Percentiles rank a stretch among this genome's conserved stretches.
Conservation (phyloP, 2,888 invertebrate species). For the Cephus nigrinus region DNA sequence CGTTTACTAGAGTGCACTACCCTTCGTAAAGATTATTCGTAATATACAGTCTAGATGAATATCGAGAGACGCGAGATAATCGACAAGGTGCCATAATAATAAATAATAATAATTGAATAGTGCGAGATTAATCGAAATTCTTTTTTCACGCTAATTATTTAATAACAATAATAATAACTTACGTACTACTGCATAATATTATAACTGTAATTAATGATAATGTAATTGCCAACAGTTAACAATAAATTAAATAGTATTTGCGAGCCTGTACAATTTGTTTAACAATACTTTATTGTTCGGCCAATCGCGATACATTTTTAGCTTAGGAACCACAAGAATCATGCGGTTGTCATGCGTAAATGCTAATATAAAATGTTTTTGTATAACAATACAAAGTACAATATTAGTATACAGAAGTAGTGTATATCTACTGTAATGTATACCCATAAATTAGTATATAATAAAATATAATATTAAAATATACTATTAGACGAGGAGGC, state of each 20-base stretch:
- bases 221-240: conserved; percentile 54
- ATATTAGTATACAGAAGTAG: conserved; percentile 8
- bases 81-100: conserved; percentile 6
- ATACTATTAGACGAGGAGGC: not conserved
- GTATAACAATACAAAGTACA: conserved; percentile 38
- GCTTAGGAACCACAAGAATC: not conserved
- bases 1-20: not conserved
- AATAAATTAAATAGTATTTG: conserved; percentile 42
- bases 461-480: not conserved
- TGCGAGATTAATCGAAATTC: conserved; percentile 10
- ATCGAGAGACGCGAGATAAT: conserved; percentile 9
- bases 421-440: conserved; percentile 29
- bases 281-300: not conserved
- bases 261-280: conserved; percentile 5
- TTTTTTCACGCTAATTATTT: conserved; percentile 43
- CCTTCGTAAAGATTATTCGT: conserved; percentile 25
- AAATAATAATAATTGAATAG: conserved; percentile 6
- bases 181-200: conserved; percentile 34
- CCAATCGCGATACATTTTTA: not conserved
- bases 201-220: conserved; percentile 51
- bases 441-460: conserved; percentile 20
- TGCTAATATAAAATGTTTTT: not conserved
- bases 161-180: conserved; percentile 27
- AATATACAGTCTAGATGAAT: not conserved
- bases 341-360: not conserved